A percentile compares a stretch with the other conserved stretches of the same genome.
These are phyloP conservation scores for Leuctra nigra DNA, from an alignment of 2,888 invertebrate species.

Conservation along the genomic window DNA sequence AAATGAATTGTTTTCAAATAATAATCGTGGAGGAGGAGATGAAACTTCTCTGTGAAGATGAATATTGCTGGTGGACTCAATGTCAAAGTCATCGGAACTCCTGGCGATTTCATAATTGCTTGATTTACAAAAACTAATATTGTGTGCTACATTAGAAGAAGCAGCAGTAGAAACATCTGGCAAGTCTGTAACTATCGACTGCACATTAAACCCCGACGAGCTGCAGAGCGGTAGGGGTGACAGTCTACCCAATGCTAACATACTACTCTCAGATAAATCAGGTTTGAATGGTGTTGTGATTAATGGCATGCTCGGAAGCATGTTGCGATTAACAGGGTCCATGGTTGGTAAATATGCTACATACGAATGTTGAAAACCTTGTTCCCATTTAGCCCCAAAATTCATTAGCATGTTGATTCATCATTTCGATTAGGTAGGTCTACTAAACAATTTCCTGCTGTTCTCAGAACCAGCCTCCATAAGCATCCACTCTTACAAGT, in stretches of 20 bases:
- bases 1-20: constrained; percentile 12
- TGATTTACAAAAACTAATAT: neutral
- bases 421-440: too few relatives aligned
- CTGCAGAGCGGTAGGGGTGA: neutral
- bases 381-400: too few relatives aligned
- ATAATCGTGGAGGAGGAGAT: too few relatives aligned
- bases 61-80: neutral
- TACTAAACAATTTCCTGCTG: too few relatives aligned
- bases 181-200: neutral
- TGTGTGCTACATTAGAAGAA: neutral
- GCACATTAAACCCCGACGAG: neutral
- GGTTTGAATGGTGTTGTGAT: constrained; percentile 34
- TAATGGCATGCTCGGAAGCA: constrained; percentile 38
- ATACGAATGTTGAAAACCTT: too few relatives aligned
- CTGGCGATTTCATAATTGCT: too few relatives aligned
- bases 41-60: neutral
- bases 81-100: neutral
- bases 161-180: neutral
- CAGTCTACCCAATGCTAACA: too few relatives aligned
- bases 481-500: too few relatives aligned
- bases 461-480: too few relatives aligned
- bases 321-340: too few relatives aligned
- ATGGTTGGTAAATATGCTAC: neutral
- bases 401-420: too few relatives aligned
- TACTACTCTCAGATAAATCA: constrained; percentile 7